Evolutionary conservation across 1,140 invertebrate genomes (phyloP), one percentile per base, ranked within the genome.

Genomic region (Prorops nasuta): DNA sequence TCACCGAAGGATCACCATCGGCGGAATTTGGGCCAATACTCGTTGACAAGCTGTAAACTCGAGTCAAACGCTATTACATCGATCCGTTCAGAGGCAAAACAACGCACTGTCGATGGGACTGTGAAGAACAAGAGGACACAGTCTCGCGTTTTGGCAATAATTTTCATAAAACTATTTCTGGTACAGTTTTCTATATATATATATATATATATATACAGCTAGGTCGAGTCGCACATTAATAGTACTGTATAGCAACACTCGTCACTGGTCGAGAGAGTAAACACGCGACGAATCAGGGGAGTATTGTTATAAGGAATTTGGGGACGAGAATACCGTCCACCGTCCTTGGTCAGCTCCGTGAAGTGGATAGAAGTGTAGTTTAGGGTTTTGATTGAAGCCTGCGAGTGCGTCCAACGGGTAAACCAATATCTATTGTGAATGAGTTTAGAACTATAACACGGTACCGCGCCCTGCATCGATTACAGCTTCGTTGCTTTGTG

Each of bases 351-450:
- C 15, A 34, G 31, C 20, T 19, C 9, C 18, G 39, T 49, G 41
- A 51, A 51, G 49, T 43, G 44, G 49, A 52, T 32, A 22, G 43
- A 34, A 46, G 45, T 50, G 43, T 46, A 55, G 49, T 51, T 55
- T 36, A 38, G 42, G 49, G 51, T 51, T 51, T 51, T 51, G 49
- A 55, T 55, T 42, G 49, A 51, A 49, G 49, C 10, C 46, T 36
- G 54, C 44, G 39, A 53, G 34, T 48, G 50, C 44, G 45, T 53
- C 54, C 28, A 56, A 51, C 31, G 49, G 50, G 41, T 44, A 45
- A 48, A 53, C 54, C 50, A 48, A 53, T 56, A 53, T 56, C 50
- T 28, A 53, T 53, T 56, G 50, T 53, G 39, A 32, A n/a, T n/a
- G n/a, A n/a, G n/a, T n/a, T n/a, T n/a, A n/a, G n/a, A n/a, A n/a